Evolutionary conservation across 2,113 vertebrate species (phyloP).

Genomic region (Herpetotheres cachinnans): DNA sequence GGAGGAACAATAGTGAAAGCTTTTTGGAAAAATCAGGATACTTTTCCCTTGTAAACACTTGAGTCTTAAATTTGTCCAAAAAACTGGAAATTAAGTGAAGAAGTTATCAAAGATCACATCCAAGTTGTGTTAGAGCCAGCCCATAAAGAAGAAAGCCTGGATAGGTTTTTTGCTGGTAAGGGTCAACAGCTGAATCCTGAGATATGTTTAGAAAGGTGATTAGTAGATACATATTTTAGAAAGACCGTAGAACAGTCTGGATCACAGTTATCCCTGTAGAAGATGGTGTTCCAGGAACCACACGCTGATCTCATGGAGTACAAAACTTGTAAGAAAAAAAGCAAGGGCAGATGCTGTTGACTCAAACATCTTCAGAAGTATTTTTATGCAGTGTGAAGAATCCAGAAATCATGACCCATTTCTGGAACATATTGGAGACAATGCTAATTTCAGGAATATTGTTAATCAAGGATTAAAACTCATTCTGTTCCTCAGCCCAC

Average conservation of each 20-base stretch:
- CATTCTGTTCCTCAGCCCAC: background rate
- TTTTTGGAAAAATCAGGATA: background rate
- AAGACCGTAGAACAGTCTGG: background rate
- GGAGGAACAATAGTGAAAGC: background rate
- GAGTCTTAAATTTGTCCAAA: background rate
- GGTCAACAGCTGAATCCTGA: background rate
- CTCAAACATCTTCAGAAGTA: background rate
- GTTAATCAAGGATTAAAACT: background rate
- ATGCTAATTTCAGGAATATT: background rate
- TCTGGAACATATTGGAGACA: background rate
- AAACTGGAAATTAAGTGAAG: background rate
- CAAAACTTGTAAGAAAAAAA: background rate
- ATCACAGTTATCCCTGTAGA: background rate
- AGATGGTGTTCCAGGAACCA: background rate
- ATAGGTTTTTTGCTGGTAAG: background rate
- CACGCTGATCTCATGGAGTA: background rate
- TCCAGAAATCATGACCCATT: background rate
- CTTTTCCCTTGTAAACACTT: background rate
- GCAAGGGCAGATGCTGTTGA: background rate
- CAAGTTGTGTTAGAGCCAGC: background rate
- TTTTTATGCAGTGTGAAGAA: background rate
- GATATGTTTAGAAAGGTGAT: background rate
- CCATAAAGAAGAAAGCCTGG: background rate
- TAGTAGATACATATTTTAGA: background rate
- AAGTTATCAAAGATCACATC: background rate